Percentiles rank a stretch among this genome's conserved stretches.
phyloP scores from a whole-genome alignment of 2,113 vertebrate species.

The Ciconia boyciana region DNA sequence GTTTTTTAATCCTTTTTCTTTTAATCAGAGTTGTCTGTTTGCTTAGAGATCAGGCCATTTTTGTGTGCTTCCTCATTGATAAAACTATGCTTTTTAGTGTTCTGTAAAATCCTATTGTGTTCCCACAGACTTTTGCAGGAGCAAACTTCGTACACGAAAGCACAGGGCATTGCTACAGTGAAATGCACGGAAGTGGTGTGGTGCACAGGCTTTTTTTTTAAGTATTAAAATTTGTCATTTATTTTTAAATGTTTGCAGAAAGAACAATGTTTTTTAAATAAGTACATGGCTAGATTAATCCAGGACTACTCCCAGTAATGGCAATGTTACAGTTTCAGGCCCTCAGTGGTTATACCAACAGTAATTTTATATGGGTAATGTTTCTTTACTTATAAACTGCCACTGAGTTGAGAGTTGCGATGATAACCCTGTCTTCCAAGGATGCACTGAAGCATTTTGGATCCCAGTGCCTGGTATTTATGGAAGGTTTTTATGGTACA shows the following conservation, averaged over 20 bases:
- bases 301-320: background rate
- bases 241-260: background rate
- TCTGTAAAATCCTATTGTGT: background rate
- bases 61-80: background rate
- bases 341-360: background rate
- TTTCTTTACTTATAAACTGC: no score
- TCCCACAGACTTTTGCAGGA: background rate
- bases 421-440: background rate
- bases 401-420: fast-evolving
- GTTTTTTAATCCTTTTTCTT: background rate
- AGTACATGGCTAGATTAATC: fast-evolving
- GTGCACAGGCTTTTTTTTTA: background rate
- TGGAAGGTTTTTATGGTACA: background rate
- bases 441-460: background rate
- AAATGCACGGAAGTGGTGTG: background rate
- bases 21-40: conserved; percentile 31
- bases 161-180: background rate
- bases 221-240: background rate
- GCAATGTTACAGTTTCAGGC: fast-evolving
- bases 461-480: background rate
- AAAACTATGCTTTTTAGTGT: background rate
- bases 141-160: background rate
- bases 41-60: conserved; percentile 18
- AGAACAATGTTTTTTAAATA: background rate
- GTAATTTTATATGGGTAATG: no score